Conservation (phyloP, 1,140 invertebrate species). For the Saccostrea glomerata region DNA sequence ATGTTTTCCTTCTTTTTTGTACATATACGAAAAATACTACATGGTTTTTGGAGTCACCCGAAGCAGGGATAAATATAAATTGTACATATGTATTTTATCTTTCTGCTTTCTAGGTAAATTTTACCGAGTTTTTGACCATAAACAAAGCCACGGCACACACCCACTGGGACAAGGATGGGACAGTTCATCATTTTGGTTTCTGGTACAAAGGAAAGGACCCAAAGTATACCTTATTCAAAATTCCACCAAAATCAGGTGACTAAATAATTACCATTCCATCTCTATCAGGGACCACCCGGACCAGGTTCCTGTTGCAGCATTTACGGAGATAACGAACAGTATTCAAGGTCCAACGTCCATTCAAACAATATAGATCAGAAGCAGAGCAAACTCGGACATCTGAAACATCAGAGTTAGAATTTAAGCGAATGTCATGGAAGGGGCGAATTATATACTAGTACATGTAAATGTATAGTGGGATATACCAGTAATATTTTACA, state of each 20-base stretch:
- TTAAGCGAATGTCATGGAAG: no score
- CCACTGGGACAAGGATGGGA: constrained; percentile 46
- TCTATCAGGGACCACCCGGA: no score
- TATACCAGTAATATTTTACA: no score
- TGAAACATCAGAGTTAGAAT: no score
- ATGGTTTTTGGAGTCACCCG: neutral
- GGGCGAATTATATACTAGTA: no score
- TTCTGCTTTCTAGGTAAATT: constrained; percentile 5
- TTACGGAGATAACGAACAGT: no score
- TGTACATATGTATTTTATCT: neutral
- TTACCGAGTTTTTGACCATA: constrained; percentile 16
- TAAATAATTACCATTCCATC: no score
- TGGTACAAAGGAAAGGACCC: constrained; percentile 24
- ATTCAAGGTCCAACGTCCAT: no score
- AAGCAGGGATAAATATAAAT: neutral
- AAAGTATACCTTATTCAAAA: constrained; percentile 41
- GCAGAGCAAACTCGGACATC: no score
- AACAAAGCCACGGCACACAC: constrained; percentile 45
- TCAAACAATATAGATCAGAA: no score
- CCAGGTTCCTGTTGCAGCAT: no score
- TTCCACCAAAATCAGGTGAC: constrained; percentile 28
- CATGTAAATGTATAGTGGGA: no score
- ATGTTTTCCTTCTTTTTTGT: neutral
- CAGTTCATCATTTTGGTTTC: constrained; percentile 47
- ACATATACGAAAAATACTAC: neutral